phyloP scores from a whole-genome alignment of 2,797 vertebrate species.

The Okamejei kenojei region DNA sequence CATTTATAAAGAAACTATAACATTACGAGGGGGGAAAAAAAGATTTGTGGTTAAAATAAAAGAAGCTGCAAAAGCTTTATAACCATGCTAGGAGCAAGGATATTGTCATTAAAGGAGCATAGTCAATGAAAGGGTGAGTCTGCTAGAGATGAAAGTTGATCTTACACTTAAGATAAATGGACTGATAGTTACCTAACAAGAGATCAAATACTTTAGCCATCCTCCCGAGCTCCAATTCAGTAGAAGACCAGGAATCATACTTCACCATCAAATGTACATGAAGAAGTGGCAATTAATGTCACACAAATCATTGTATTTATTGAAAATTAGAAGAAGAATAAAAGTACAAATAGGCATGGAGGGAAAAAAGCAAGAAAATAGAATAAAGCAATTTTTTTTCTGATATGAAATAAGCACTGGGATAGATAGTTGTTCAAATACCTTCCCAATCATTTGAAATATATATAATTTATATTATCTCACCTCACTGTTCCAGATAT shows the following conservation, averaged over 20 bases:
- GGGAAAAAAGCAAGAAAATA: background rate
- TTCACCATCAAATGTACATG: background rate
- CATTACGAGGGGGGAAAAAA: too few species aligned
- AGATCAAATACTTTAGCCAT: background rate
- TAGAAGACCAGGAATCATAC: background rate
- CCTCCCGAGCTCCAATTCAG: background rate
- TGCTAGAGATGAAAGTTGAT: background rate
- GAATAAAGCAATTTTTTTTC: background rate
- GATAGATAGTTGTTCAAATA: background rate
- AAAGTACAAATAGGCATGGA: background rate
- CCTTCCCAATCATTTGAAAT: background rate
- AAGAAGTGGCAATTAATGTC: background rate
- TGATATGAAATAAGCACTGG: background rate
- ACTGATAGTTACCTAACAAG: background rate
- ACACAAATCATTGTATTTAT: background rate
- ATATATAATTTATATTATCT: background rate
- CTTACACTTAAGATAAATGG: background rate
- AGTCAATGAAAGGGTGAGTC: background rate
- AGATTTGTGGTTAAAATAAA: too few species aligned
- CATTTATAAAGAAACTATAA: background rate
- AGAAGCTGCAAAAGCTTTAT: background rate
- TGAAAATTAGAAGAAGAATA: background rate
- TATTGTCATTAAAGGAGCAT: background rate
- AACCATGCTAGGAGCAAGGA: background rate
- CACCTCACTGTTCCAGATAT: background rate